Evolutionary conservation across 2,797 vertebrate genomes (phyloP).

Genomic region (Stomatorhinus walkeri): DNA sequence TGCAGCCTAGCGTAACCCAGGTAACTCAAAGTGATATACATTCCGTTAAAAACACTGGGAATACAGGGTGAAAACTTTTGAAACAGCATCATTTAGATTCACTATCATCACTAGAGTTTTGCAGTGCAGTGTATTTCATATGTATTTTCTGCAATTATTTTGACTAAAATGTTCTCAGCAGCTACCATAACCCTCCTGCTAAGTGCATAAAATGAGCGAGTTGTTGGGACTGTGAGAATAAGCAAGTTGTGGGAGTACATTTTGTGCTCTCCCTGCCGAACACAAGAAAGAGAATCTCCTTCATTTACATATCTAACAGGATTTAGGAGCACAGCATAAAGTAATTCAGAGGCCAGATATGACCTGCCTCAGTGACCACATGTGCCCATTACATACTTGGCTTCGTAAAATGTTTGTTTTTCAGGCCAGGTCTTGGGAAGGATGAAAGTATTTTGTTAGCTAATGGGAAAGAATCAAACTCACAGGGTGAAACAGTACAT

Average conservation of each 20-base stretch:
- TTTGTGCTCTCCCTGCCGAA: background rate
- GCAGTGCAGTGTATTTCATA: background rate
- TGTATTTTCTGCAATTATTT: conserved; percentile 1
- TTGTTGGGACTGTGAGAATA: background rate
- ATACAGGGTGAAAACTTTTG: background rate
- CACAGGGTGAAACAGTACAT: background rate
- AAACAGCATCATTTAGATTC: background rate
- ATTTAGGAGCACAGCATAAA: background rate
- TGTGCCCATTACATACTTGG: background rate
- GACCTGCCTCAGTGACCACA: background rate
- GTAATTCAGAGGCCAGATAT: background rate
- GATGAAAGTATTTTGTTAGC: background rate
- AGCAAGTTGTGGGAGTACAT: background rate
- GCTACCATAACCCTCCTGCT: background rate
- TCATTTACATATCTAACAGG: background rate
- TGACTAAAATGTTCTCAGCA: background rate
- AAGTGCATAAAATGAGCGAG: background rate
- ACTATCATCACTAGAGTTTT: too few relatives aligned
- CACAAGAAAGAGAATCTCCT: background rate
- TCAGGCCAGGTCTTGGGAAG: background rate
- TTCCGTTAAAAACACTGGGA: background rate
- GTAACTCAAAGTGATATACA: background rate
- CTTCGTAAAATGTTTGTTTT: background rate
- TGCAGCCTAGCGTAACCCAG: background rate
- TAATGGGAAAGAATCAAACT: background rate